Evolutionary conservation across 2,797 vertebrate species (phyloP).

Genomic region (Avahi laniger): DNA sequence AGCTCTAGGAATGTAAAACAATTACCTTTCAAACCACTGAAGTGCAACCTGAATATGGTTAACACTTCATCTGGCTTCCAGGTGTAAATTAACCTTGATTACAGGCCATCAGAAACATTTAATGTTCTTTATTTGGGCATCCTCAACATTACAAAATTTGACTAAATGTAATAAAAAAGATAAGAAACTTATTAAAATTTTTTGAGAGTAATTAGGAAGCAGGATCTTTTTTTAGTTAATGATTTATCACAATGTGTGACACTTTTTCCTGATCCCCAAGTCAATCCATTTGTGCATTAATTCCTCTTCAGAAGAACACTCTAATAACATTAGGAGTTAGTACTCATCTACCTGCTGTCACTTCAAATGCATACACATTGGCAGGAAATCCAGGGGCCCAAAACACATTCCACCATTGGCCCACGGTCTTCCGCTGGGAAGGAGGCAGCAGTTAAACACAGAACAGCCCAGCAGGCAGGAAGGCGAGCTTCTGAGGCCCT

Average conservation of each 20-base stretch:
- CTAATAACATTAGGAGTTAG: neutral
- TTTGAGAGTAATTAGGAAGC: neutral
- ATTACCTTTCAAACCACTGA: slow-evolving; percentile 58
- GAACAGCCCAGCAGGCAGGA: neutral
- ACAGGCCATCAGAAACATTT: slow-evolving; percentile 36
- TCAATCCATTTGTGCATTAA: neutral
- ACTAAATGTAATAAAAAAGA: slow-evolving; percentile 44
- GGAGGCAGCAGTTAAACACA: neutral
- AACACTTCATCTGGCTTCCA: slow-evolving; percentile 41
- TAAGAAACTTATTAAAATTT: neutral
- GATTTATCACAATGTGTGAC: neutral
- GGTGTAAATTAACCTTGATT: slow-evolving; percentile 56
- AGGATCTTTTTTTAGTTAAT: neutral
- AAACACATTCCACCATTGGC: neutral
- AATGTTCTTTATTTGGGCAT: neutral
- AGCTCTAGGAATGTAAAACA: slow-evolving; percentile 54
- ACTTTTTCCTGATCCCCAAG: neutral
- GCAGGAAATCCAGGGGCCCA: neutral
- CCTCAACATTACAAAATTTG: slow-evolving; percentile 45
- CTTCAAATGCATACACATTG: neutral
- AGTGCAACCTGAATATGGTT: slow-evolving; percentile 45
- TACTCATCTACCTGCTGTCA: neutral
- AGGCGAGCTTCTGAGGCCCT: neutral
- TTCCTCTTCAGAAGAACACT: neutral
- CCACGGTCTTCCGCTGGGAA: accelerated